Percentiles rank a stretch among this genome's conserved stretches.
These are phyloP conservation scores for Caerostris darwini DNA, from an alignment of 1,140 invertebrate species.

Conservation along the genomic window DNA sequence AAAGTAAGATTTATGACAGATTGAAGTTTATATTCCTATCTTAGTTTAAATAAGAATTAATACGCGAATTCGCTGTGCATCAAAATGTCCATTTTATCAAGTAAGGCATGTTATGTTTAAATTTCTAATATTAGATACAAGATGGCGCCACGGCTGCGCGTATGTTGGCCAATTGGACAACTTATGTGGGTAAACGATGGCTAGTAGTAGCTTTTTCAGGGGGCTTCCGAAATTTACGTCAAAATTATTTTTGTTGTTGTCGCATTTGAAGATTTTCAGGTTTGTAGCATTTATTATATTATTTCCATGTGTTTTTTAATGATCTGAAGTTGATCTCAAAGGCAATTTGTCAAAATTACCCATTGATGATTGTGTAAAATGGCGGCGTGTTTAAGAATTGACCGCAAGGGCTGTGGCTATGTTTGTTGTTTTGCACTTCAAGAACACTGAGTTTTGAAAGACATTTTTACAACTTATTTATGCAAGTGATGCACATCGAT, in stretches of 20 bases:
- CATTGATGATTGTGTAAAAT: slow-evolving; percentile 29
- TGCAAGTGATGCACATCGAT: too few species aligned
- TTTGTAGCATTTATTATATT: background rate
- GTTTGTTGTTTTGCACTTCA: slow-evolving; percentile 14
- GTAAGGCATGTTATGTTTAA: background rate
- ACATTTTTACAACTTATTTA: too few species aligned
- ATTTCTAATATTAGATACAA: slow-evolving; percentile 30
- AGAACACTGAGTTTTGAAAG: background rate
- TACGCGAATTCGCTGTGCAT: too few species aligned
- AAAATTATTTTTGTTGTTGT: slow-evolving; percentile 45
- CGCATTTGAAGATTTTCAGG: slow-evolving; percentile 62
- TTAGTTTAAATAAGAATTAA: too few species aligned
- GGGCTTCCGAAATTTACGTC: background rate
- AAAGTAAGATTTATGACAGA: too few species aligned
- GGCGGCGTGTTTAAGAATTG: slow-evolving; percentile 65
- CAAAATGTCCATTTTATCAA: too few species aligned
- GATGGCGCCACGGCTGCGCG: slow-evolving; percentile 55
- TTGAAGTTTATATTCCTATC: too few species aligned
- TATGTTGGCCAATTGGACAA: slow-evolving; percentile 33
- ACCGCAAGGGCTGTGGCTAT: slow-evolving; percentile 64
- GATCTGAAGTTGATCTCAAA: background rate
- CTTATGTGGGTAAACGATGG: slow-evolving; percentile 61
- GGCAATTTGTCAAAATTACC: background rate
- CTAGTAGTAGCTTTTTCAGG: background rate
- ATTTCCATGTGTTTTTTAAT: background rate